A percentile compares a stretch with the other conserved stretches of the same genome.
phyloP scores from a whole-genome alignment of 2,888 invertebrate genomes.

The Andricus quercusramuli region DNA sequence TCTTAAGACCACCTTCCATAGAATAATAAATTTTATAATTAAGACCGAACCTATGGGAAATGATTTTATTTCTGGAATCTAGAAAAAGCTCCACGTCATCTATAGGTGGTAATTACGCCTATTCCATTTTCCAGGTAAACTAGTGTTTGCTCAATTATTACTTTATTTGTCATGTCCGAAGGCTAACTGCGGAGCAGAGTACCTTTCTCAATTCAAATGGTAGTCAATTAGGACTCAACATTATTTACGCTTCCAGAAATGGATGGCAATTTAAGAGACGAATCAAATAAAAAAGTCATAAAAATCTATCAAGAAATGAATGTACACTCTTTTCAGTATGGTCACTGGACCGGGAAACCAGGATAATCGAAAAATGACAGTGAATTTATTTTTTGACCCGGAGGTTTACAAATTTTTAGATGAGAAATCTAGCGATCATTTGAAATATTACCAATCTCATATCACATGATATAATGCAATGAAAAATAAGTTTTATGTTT shows the following conservation, averaged over 20 bases:
- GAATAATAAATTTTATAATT: background rate
- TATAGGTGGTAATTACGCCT: background rate
- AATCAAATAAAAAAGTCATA: background rate
- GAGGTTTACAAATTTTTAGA: no score
- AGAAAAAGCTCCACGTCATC: background rate
- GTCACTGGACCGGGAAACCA: no score
- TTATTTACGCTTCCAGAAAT: background rate
- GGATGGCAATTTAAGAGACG: background rate
- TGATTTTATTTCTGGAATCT: background rate
- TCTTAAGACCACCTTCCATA: background rate
- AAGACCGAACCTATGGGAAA: background rate
- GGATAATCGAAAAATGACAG: no score
- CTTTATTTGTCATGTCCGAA: slow-evolving; percentile 4
- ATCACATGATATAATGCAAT: no score
- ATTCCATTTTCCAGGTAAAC: background rate
- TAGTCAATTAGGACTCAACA: background rate
- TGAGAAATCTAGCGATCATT: no score
- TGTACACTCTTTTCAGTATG: background rate
- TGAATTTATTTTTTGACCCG: no score
- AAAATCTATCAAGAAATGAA: background rate
- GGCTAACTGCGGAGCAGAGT: background rate
- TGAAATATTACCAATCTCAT: no score
- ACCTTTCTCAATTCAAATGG: slow-evolving; percentile 4
- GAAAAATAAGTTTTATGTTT: no score
- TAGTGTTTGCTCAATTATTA: slow-evolving; percentile 19